Evolutionary conservation across 2,888 invertebrate genomes (phyloP).

Genomic region (Andrena bicolor): DNA sequence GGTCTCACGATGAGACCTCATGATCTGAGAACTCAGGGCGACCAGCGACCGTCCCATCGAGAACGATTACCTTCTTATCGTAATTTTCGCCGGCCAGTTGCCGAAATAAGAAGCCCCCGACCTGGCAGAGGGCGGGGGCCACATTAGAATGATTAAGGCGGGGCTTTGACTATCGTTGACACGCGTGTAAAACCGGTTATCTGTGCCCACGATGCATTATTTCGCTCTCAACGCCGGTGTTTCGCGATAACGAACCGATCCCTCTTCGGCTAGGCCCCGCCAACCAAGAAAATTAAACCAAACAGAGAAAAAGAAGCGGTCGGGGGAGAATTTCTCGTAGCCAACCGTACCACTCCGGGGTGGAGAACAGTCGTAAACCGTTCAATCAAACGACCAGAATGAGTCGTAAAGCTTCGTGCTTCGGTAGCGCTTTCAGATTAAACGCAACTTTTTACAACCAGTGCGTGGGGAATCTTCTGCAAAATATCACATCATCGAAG

Average conservation of each 20-base stretch:
- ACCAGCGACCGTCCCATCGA: slow-evolving; percentile 23
- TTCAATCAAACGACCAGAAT: slow-evolving; percentile 67
- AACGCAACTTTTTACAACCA: slow-evolving; percentile 70
- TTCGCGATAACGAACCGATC: slow-evolving; percentile 68
- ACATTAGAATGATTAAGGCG: slow-evolving; percentile 60
- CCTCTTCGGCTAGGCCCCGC: slow-evolving; percentile 9
- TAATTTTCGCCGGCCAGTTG: slow-evolving; percentile 24
- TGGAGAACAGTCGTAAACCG: slow-evolving; percentile 60
- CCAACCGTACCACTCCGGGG: slow-evolving; percentile 9
- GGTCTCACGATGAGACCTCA: neutral
- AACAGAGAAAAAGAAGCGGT: slow-evolving; percentile 3
- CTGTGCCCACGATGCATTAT: slow-evolving; percentile 61
- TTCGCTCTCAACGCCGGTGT: slow-evolving; percentile 62
- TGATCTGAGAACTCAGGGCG: neutral
- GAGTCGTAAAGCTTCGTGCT: slow-evolving; percentile 67
- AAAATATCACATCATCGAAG: neutral
- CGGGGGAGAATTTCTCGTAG: neutral
- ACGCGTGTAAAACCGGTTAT: slow-evolving; percentile 70
- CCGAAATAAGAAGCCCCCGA: slow-evolving; percentile 38
- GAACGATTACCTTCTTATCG: slow-evolving; percentile 43
- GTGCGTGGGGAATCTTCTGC: neutral
- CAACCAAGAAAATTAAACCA: slow-evolving; percentile 27
- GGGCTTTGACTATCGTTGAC: slow-evolving; percentile 65
- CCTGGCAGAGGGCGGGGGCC: neutral
- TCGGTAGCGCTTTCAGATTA: slow-evolving; percentile 68